phyloP scores from a whole-genome alignment of 2,888 invertebrate genomes.

The Ophioninae sp. region DNA sequence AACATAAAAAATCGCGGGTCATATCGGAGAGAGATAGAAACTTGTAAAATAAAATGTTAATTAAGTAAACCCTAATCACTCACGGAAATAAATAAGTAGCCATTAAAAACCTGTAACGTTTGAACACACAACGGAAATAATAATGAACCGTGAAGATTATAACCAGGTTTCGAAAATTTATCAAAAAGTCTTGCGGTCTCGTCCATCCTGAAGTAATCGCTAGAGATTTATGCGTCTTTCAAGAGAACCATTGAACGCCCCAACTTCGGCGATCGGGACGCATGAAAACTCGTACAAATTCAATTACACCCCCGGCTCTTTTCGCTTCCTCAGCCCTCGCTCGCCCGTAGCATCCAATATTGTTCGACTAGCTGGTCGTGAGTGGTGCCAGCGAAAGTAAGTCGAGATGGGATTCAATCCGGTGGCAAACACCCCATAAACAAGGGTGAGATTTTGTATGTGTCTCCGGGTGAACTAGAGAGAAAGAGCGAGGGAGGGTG shows the following conservation, averaged over 20 bases:
- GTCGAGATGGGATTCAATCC: constrained; percentile 37
- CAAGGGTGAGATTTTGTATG: constrained; percentile 73
- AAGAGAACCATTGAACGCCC: constrained; percentile 17
- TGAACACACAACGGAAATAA: too few relatives aligned
- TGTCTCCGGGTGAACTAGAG: too few relatives aligned
- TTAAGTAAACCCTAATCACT: too few relatives aligned
- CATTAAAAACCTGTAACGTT: too few relatives aligned
- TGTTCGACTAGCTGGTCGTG: constrained; percentile 56
- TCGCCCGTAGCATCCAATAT: constrained; percentile 56
- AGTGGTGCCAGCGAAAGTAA: constrained; percentile 51
- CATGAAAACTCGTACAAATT: constrained; percentile 75
- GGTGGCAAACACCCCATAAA: constrained; percentile 73
- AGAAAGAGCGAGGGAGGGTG: constrained; percentile 31
- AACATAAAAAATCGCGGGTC: too few relatives aligned
- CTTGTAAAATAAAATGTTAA: too few relatives aligned
- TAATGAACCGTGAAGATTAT: constrained; percentile 1
- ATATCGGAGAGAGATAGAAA: too few relatives aligned
- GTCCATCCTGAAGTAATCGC: neutral
- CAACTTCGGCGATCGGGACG: constrained; percentile 68
- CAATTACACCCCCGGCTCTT: constrained; percentile 71
- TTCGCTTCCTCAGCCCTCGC: neutral
- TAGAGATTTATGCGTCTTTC: constrained; percentile 21
- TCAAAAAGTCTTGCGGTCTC: neutral
- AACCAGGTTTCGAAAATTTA: neutral
- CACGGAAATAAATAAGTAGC: too few relatives aligned